These are phyloP conservation scores for Dysidea cf. avara DNA, from an alignment of 37 sponge, comb jelly and placozoan genomes.

Conservation along the genomic window DNA sequence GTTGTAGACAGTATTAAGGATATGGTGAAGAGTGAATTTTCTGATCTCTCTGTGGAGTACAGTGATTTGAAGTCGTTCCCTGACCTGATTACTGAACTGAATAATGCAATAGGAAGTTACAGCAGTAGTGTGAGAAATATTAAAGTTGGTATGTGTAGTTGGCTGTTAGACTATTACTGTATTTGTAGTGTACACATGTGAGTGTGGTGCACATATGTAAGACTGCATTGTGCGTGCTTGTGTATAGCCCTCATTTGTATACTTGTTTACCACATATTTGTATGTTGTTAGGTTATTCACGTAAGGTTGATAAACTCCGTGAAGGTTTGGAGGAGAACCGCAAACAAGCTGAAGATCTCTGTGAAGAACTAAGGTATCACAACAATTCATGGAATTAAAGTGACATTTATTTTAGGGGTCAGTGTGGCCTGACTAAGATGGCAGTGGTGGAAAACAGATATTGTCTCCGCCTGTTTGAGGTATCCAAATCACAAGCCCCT, in stretches of 20 bases:
- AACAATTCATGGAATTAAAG: background rate
- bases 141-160: too few relatives aligned
- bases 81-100: conserved; percentile 36
- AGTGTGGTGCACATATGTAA: background rate
- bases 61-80: conserved; percentile 29
- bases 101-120: conserved; percentile 18
- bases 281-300: conserved; percentile 54
- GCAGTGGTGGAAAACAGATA: conserved; percentile 41
- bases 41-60: too few relatives aligned
- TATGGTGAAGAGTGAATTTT: background rate
- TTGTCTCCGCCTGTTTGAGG: conserved; percentile 63
- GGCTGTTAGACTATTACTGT: too few relatives aligned
- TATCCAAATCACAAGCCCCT: conserved; percentile 30
- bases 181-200: too few relatives aligned
- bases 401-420: conserved; percentile 14
- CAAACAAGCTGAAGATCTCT: background rate
- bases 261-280: too few relatives aligned
- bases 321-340: conserved; percentile 37
- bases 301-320: conserved; percentile 49
- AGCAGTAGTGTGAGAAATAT: too few relatives aligned
- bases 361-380: background rate
- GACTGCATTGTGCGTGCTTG: background rate
- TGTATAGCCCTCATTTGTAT: background rate
- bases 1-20: conserved; percentile 18
- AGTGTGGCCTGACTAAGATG: conserved; percentile 28